These are phyloP conservation scores for Panulirus ornatus DNA, from an alignment of 1,140 invertebrate species.

Conservation along the genomic window DNA sequence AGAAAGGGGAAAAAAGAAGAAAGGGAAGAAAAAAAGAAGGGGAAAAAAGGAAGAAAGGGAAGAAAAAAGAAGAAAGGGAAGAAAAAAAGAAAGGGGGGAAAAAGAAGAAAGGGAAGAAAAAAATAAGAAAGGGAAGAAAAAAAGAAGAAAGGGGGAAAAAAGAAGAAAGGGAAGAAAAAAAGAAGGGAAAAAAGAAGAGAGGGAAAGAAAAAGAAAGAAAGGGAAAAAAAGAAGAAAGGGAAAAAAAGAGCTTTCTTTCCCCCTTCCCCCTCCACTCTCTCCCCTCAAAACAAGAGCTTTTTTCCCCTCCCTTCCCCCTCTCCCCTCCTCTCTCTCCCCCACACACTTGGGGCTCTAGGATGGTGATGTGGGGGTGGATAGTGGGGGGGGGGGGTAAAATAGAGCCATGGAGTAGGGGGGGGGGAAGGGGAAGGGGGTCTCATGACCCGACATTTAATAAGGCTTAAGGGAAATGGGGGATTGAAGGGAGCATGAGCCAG, in stretches of 20 bases:
- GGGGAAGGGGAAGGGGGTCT: no score
- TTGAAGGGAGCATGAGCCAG: no score
- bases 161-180: background rate
- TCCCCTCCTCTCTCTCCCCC: no score
- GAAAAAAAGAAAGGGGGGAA: background rate
- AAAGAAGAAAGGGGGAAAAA: background rate
- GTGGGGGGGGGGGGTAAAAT: no score
- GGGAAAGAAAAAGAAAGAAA: conserved; percentile 1
- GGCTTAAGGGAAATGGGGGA: no score
- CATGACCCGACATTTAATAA: no score
- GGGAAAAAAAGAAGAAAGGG: background rate
- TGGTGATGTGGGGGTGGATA: no score
- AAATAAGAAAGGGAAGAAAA: background rate
- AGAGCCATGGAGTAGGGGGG: no score
- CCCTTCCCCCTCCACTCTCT: no score
- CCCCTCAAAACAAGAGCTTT: no score
- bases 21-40: background rate
- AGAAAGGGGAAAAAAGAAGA: background rate
- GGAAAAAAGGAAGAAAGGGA: background rate
- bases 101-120: background rate
- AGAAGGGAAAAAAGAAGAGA: background rate
- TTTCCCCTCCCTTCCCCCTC: no score
- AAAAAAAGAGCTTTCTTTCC: background rate
- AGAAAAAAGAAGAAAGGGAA: background rate
- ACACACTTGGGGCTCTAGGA: no score